Percentiles rank a stretch among this genome's conserved stretches.
phyloP scores from a whole-genome alignment of 2,113 vertebrate genomes.

The Microtus pennsylvanicus region DNA sequence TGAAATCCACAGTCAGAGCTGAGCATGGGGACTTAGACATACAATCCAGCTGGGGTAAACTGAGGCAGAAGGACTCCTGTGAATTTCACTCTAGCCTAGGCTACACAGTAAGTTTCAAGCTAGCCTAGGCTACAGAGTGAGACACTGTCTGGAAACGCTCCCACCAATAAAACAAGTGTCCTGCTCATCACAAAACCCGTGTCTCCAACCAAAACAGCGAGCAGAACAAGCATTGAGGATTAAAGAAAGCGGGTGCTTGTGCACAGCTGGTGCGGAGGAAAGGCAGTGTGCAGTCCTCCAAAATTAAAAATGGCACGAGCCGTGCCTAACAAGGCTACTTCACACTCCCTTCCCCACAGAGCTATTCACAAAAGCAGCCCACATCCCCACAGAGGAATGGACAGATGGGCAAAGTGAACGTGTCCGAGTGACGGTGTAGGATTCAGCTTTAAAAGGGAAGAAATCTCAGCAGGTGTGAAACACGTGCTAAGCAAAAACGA shows the following conservation, averaged over 20 bases:
- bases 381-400: background rate
- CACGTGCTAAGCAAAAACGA: background rate
- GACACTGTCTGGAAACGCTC: background rate
- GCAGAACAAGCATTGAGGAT: too few relatives aligned
- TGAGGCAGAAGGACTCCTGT: background rate
- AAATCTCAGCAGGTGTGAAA: too few relatives aligned
- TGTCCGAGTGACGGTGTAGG: fast-evolving
- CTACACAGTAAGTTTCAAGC: background rate
- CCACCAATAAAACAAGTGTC: background rate
- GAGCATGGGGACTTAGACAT: too few relatives aligned
- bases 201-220: background rate
- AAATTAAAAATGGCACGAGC: background rate
- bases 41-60: background rate
- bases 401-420: fast-evolving
- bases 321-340: background rate
- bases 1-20: background rate
- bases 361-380: background rate
- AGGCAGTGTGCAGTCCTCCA: background rate
- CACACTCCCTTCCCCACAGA: background rate
- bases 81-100: background rate
- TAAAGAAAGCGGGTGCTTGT: too few relatives aligned
- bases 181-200: background rate
- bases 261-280: background rate
- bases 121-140: too few relatives aligned
- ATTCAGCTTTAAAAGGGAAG: background rate